A percentile compares a stretch with the other conserved stretches of the same genome.
Conservation (phyloP, 2,888 invertebrate species). For the Spilosoma lubricipeda region DNA sequence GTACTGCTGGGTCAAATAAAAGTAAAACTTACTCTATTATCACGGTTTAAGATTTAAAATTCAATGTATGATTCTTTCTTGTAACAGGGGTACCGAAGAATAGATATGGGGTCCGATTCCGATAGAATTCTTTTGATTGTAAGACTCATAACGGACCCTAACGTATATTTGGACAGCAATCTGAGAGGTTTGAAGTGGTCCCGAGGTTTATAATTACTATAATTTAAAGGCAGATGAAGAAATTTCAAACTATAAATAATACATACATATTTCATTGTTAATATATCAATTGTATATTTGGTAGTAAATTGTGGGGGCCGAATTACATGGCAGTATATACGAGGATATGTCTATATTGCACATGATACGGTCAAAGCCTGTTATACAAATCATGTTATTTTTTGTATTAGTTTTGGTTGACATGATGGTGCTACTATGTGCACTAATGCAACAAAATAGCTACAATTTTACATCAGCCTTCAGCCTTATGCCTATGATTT, state of each 20-base stretch:
- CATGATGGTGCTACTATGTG: no score
- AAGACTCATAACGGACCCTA: constrained; percentile 83
- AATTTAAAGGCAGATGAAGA: constrained; percentile 82
- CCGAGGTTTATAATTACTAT: constrained; percentile 84
- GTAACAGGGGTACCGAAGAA: constrained; percentile 78
- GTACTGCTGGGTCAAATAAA: constrained; percentile 29
- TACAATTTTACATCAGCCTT: no score
- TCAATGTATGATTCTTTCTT: constrained; percentile 21
- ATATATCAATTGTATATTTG: constrained; percentile 17
- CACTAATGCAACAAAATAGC: no score
- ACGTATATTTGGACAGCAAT: constrained; percentile 86
- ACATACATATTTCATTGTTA: constrained; percentile 19
- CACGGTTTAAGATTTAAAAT: constrained; percentile 44
- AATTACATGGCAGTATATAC: neutral
- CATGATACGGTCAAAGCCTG: neutral
- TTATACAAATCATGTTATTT: no score
- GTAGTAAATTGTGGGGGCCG: neutral
- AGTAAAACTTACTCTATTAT: constrained; percentile 41
- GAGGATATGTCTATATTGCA: neutral
- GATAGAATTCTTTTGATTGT: constrained; percentile 81
- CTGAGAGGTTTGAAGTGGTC: constrained; percentile 83
- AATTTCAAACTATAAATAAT: constrained; percentile 53
- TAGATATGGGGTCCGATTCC: constrained; percentile 83
- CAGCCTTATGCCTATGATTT: no score
- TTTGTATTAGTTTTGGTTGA: no score